These are phyloP conservation scores for Amblyteles armatorius DNA, from an alignment of 2,888 invertebrate genomes.

Conservation along the genomic window DNA sequence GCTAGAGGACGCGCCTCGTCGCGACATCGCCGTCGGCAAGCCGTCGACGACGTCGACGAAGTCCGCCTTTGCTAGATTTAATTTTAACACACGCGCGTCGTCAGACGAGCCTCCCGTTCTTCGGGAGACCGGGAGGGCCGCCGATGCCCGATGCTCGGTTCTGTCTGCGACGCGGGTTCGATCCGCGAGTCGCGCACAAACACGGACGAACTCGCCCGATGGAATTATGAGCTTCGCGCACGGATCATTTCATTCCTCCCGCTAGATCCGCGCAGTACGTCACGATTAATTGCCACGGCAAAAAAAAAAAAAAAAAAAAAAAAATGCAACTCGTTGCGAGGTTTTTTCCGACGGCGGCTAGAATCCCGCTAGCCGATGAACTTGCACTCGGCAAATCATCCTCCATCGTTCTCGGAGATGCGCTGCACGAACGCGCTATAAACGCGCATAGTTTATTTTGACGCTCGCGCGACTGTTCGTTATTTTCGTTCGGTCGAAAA, in stretches of 20 bases:
- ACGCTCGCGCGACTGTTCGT: background rate
- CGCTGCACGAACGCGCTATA: background rate
- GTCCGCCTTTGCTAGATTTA: slow-evolving; percentile 81
- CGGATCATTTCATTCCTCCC: background rate
- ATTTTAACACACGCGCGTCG: slow-evolving; percentile 81
- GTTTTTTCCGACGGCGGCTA: slow-evolving; percentile 43
- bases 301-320: background rate
- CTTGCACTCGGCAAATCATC: slow-evolving; percentile 3
- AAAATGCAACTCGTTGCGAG: slow-evolving; percentile 10
- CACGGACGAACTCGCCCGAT: background rate
- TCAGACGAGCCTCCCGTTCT: slow-evolving; percentile 77
- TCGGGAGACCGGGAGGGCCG: slow-evolving; percentile 48
- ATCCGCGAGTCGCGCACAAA: background rate
- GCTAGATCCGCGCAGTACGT: background rate
- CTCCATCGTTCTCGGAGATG: background rate
- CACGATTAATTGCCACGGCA: background rate
- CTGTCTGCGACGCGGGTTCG: background rate
- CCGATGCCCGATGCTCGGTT: slow-evolving; percentile 12
- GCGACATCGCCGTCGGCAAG: slow-evolving; percentile 77
- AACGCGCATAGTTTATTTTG: background rate
- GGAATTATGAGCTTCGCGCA: background rate
- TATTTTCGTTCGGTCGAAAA: too few species aligned
- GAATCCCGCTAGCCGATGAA: slow-evolving; percentile 10
- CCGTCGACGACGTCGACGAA: slow-evolving; percentile 66
- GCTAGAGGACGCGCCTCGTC: slow-evolving; percentile 81